Percentiles rank a stretch among this genome's conserved stretches.
These are phyloP conservation scores for Cetoscarus ocellatus DNA, from an alignment of 2,797 vertebrate species.

Conservation along the genomic window DNA sequence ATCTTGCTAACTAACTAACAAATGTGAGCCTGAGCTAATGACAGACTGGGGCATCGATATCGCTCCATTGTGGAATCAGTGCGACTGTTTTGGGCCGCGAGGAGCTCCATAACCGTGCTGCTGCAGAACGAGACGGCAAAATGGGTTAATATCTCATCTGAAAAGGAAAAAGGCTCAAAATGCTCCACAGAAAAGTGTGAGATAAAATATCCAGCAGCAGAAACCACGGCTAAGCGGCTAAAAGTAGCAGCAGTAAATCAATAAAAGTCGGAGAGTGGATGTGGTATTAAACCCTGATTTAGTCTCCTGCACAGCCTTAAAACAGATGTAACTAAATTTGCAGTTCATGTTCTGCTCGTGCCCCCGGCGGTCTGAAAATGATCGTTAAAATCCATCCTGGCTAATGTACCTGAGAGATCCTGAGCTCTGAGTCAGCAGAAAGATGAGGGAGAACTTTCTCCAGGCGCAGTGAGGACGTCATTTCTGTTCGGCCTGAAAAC, in stretches of 20 bases:
- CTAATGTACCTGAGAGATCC: slow-evolving; percentile 16
- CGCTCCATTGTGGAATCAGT: too few species aligned
- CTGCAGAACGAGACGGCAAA: too few species aligned
- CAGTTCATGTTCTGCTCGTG: slow-evolving; percentile 7
- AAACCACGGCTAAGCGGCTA: not conserved
- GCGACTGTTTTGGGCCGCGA: too few species aligned
- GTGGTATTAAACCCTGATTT: not conserved
- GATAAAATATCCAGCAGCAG: too few species aligned
- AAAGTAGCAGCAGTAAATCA: not conserved
- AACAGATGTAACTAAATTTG: slow-evolving; percentile 41
- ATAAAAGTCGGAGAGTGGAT: not conserved
- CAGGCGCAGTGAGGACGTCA: slow-evolving; percentile 15
- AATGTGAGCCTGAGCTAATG: too few species aligned
- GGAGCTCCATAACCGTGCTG: too few species aligned
- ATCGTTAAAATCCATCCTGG: slow-evolving; percentile 30
- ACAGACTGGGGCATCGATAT: too few species aligned
- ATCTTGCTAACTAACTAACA: too few species aligned
- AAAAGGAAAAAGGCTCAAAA: too few species aligned
- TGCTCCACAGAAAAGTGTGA: too few species aligned
- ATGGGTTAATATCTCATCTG: too few species aligned
- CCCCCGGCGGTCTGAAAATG: slow-evolving; percentile 38
- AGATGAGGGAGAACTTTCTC: slow-evolving; percentile 19
- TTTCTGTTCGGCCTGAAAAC: slow-evolving; percentile 13
- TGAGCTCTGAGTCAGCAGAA: slow-evolving; percentile 50
- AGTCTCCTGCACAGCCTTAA: not conserved